phyloP scores from a whole-genome alignment of 2,113 vertebrate genomes.

The Eurypyga helias region DNA sequence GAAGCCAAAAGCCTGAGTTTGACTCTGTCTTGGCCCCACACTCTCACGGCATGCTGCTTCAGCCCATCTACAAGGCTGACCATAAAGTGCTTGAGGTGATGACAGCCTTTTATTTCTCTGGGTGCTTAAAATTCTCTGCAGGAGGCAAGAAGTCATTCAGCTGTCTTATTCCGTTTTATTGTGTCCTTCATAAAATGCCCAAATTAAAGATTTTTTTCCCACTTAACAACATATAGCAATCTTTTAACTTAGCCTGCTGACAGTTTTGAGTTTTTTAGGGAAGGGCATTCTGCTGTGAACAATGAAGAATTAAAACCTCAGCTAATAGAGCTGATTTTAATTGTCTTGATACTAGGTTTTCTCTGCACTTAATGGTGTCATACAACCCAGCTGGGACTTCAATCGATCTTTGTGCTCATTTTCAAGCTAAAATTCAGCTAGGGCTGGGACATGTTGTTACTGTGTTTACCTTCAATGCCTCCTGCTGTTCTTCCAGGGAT shows the following conservation, averaged over 20 bases:
- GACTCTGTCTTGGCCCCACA: neutral
- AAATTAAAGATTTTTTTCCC: neutral
- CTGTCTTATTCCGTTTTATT: neutral
- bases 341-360: neutral
- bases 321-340: neutral
- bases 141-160: neutral
- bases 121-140: slow-evolving; percentile 21
- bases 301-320: neutral
- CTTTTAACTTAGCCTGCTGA: neutral
- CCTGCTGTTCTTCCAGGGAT: neutral
- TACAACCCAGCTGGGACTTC: neutral
- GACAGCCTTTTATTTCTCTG: neutral
- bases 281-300: neutral
- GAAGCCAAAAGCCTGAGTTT: neutral
- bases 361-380: neutral
- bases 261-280: neutral
- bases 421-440: neutral
- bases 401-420: neutral
- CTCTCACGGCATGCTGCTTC: neutral
- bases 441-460: neutral
- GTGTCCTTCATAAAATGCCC: neutral
- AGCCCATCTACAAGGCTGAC: neutral
- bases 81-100: neutral
- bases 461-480: neutral
- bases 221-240: neutral